Conservation (phyloP, 1,140 invertebrate genomes). For the Drosophila arawakana region DNA sequence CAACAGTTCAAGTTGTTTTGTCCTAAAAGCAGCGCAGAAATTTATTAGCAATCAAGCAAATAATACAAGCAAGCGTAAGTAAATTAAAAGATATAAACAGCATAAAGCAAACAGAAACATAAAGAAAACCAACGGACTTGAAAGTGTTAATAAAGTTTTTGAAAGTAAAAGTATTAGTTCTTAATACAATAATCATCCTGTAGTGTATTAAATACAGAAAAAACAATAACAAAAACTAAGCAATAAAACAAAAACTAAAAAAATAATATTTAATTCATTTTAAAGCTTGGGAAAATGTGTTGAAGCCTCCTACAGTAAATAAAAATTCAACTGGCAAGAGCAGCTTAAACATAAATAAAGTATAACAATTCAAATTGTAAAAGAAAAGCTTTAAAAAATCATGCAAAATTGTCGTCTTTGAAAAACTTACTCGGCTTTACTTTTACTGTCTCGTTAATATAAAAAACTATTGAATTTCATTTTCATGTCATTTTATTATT, state of each 20-base stretch:
- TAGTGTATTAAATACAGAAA: too few species aligned
- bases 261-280: too few species aligned
- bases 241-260: too few species aligned
- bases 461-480: slow-evolving; percentile 28
- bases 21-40: slow-evolving; percentile 47
- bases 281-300: too few species aligned
- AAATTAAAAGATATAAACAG: neutral
- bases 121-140: neutral
- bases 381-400: neutral
- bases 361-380: neutral
- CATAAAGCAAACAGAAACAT: neutral
- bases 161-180: too few species aligned
- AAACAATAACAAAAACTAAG: too few species aligned
- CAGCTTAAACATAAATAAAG: too few species aligned
- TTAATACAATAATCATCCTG: too few species aligned
- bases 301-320: too few species aligned
- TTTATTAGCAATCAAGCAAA: slow-evolving; percentile 21
- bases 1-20: slow-evolving; percentile 75
- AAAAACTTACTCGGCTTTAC: slow-evolving; percentile 56
- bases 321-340: too few species aligned
- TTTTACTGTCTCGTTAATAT: slow-evolving; percentile 4
- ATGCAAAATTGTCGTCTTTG: slow-evolving; percentile 29
- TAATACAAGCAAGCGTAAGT: slow-evolving; percentile 4
- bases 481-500: slow-evolving; percentile 60
- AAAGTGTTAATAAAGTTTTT: neutral